Base-by-base conservation (phyloP, 2,888 invertebrate genomes). In the Atherix ibis region DNA sequence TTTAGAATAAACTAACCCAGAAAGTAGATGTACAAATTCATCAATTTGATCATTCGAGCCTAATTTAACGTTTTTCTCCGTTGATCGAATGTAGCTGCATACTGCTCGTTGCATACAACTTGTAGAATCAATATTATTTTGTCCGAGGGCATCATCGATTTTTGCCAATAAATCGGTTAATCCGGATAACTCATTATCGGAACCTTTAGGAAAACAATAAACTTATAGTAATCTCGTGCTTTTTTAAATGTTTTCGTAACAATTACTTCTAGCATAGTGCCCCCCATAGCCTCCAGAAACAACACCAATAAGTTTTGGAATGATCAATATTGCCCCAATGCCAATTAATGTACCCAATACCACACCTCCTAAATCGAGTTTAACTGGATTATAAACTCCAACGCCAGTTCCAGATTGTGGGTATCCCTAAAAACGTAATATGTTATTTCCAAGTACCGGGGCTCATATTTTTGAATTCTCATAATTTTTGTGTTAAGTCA, bases 341-440 rank as follows among this genome's bases (percentile, higher is more conserved):
- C 85, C 85, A 29, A 85, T 66, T 2, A 84, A 67, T 3, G 83
- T 81, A 1, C 85, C 85, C 16, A 85, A 61, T 5, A 84, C 70
- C 6, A 85, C 73, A 1, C 84, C 85, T 5, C 84, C 85, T 1
- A 85, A 63, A 48, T 85, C 85, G 33, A 85, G 71, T 62, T 82
- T 84, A 39, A 80, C 65, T 0, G 83, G 81, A 2, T 73, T 73
- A 45, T 81, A 78, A 10, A 73, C 58, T 1, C 78, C 76, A 9
- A 68, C 56, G 4, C 63, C 62, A 12, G 58, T 57, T 10, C 56
- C 58, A 27, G 53, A 54, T 19, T 44, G 31, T 16, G 61, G 58
- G 44, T 63, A 64, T 6, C 48, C 64, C 64, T 60, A 30, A 6
- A 13, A 29, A 31, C 13, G 8, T 22, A 5, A 34, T 17, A n/a